These are phyloP conservation scores for Triplophysa yarkandensis DNA, from an alignment of 2,797 vertebrate species.

Conservation along the genomic window DNA sequence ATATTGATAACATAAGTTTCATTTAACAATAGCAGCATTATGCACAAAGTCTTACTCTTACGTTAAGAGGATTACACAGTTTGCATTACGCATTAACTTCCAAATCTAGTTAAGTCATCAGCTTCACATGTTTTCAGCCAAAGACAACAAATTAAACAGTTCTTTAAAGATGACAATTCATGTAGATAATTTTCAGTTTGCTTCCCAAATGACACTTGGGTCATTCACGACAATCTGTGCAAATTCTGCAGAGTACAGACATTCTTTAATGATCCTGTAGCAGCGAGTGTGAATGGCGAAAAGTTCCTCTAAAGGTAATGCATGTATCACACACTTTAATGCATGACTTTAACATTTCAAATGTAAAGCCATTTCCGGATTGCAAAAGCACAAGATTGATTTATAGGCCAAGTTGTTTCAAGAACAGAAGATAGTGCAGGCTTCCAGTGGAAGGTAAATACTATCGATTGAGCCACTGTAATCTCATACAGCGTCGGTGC, in stretches of 20 bases:
- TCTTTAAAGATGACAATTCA: constrained; percentile 10
- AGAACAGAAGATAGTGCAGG: constrained; percentile 15
- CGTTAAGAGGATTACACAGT: constrained; percentile 34
- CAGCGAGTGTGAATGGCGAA: constrained; percentile 41
- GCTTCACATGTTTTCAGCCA: constrained; percentile 10
- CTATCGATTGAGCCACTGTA: neutral
- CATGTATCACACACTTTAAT: constrained; percentile 5
- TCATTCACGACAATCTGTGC: constrained; percentile 48
- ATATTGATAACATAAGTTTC: constrained; percentile 22
- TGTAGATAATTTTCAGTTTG: constrained; percentile 27
- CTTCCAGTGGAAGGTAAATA: neutral
- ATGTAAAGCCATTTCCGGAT: neutral
- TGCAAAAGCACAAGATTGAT: neutral
- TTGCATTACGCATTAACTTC: constrained; percentile 25
- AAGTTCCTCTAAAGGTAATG: constrained; percentile 5
- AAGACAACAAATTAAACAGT: neutral
- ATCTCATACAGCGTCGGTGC: constrained; percentile 29
- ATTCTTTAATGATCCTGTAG: constrained; percentile 21
- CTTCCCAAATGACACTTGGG: constrained; percentile 4
- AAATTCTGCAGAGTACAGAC: constrained; percentile 49
- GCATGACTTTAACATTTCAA: constrained; percentile 14
- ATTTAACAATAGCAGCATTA: constrained; percentile 21
- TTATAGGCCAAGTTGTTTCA: neutral
- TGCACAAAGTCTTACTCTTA: constrained; percentile 33
- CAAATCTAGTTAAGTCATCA: constrained; percentile 16